A percentile compares a stretch with the other conserved stretches of the same genome.
Conservation (phyloP, 2,113 vertebrate species). For the Erythrocercus mccallii region DNA sequence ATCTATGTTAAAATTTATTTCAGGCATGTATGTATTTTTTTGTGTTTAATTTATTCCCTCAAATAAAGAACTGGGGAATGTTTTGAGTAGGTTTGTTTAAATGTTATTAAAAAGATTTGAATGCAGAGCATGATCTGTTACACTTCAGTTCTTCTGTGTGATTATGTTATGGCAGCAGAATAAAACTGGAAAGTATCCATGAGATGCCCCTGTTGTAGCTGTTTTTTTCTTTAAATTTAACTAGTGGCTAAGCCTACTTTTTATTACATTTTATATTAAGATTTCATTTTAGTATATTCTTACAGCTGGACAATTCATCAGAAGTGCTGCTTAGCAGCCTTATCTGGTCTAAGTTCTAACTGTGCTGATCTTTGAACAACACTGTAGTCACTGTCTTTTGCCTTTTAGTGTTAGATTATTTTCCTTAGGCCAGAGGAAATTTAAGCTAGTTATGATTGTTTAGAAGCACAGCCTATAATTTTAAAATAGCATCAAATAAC, state of each 20-base stretch:
- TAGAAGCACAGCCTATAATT: background rate
- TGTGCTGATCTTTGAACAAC: background rate
- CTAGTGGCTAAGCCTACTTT: background rate
- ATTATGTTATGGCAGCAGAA: conserved; percentile 62
- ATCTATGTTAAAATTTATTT: conserved; percentile 41
- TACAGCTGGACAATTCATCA: background rate
- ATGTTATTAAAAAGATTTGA: conserved; percentile 35
- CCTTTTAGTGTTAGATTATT: too few relatives aligned
- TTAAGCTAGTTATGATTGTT: background rate
- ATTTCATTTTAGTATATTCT: background rate
- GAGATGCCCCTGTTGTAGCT: background rate
- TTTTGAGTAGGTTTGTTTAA: conserved; percentile 44
- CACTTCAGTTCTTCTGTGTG: conserved; percentile 52
- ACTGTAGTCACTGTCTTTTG: background rate
- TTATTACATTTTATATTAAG: background rate
- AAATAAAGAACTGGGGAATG: conserved; percentile 49
- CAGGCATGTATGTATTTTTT: conserved; percentile 54
- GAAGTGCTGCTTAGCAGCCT: background rate
- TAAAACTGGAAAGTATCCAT: conserved; percentile 66
- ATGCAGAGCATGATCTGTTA: conserved; percentile 66
- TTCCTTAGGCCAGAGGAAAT: background rate
- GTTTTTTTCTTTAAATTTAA: background rate
- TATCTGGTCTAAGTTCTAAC: background rate
- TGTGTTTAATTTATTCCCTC: conserved; percentile 62
- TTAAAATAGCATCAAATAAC: background rate